These are phyloP conservation scores for Psophia crepitans DNA, from an alignment of 2,113 vertebrate genomes.

Conservation along the genomic window DNA sequence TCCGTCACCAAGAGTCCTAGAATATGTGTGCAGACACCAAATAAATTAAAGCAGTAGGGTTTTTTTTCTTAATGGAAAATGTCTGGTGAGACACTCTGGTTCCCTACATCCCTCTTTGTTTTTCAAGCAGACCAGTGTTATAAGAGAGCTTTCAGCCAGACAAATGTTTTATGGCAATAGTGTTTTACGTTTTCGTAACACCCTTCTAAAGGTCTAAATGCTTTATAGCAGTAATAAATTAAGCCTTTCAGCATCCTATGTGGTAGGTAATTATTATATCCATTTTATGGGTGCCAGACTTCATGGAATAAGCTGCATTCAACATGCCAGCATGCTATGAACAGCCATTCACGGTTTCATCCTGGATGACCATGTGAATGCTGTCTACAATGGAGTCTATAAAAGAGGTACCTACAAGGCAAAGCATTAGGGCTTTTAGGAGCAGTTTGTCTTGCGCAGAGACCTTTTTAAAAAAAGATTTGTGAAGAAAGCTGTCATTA, in stretches of 20 bases:
- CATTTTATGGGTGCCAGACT: neutral
- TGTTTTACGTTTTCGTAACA: neutral
- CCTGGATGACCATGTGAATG: neutral
- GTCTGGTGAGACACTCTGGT: neutral
- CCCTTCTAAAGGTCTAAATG: neutral
- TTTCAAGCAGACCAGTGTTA: neutral
- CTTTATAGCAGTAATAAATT: conserved; percentile 54
- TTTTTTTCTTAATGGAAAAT: neutral
- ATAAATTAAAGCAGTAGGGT: conserved; percentile 12
- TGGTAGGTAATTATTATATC: conserved; percentile 12
- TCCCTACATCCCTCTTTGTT: neutral
- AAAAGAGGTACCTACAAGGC: neutral
- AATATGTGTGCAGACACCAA: conserved; percentile 30
- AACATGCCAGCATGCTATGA: neutral
- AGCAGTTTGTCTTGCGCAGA: neutral
- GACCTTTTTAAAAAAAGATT: neutral
- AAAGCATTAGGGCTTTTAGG: neutral
- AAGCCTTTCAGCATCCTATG: neutral
- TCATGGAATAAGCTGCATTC: neutral
- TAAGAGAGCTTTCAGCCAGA: conserved; percentile 26
- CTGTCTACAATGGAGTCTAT: neutral
- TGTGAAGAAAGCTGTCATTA: neutral
- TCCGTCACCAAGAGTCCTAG: neutral
- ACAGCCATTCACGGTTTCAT: neutral
- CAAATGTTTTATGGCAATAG: conserved; percentile 21